Evolutionary conservation across 2,113 vertebrate genomes (phyloP), one percentile per base, ranked within the genome.

Genomic region (Spea multiplicata): DNA sequence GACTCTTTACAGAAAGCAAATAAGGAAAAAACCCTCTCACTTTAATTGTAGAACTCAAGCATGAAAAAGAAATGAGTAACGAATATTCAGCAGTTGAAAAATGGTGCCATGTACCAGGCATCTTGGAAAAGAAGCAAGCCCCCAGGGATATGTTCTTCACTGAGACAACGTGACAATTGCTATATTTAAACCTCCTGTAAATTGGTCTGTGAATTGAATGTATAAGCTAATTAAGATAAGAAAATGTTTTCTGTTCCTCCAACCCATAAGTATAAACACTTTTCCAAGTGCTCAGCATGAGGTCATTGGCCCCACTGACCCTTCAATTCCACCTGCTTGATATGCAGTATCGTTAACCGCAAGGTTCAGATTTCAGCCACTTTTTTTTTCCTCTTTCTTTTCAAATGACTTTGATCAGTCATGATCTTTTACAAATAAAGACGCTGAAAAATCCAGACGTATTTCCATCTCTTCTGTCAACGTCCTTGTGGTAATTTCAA

Each of bases 151-250:
- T 72, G 76, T 78, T 71, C 76, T 78, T 78, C 65, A 55, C 17
- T 52, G 48, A 78, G 76, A 78, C 69, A 78, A 78, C 76, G 71
- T 78, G 76, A 78, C 76, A 78, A 72, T 72, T 72, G 68, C 76
- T 78, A 78, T 78, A 72, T 78, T 78, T 78, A 78, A 78, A 78
- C 69, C 12, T 55, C 55, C 68, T 78, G 59, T 66, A 78, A 78
- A 78, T 71, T 72, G 76, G 59, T 78, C 48, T 72, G 76, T 72
- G 76, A 78, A 78, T 55, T 70, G 69, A 47, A 78, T 71, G 48
- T 72, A 65, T 78, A 72, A 65, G 76, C 69, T 78, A 72, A 78
- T 78, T 78, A 78, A 64, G 69, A 66, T 53, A 10, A 47, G 67
- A 70, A 49, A 66, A 62, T 66, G 49, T 49, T 65, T 71, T 65